Evolutionary conservation across 2,797 vertebrate genomes (phyloP).

Genomic region (Nasua narica): DNA sequence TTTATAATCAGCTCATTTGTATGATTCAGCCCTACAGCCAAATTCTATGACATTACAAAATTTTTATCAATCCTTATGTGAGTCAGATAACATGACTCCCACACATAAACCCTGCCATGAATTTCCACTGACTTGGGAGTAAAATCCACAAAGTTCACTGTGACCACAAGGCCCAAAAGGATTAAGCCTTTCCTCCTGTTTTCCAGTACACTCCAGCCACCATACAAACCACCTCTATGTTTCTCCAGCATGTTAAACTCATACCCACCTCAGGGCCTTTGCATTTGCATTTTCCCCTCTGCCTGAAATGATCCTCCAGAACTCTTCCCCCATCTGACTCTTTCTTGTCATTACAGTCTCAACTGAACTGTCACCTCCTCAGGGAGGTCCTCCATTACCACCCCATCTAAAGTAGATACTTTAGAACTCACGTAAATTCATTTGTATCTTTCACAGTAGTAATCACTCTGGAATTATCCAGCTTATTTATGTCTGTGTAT

Average conservation of each 20-base stretch:
- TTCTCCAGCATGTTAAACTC: background rate
- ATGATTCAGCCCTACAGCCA: background rate
- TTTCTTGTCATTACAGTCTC: background rate
- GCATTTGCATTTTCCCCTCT: background rate
- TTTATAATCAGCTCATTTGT: background rate
- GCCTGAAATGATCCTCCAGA: background rate
- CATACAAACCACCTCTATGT: background rate
- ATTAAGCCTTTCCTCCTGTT: background rate
- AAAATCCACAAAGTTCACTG: background rate
- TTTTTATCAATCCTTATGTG: background rate
- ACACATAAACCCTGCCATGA: background rate
- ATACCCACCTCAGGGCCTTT: background rate
- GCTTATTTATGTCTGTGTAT: background rate
- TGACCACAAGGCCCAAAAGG: background rate
- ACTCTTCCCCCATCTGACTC: background rate
- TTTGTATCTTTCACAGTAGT: background rate
- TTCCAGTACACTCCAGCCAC: background rate
- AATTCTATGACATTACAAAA: background rate
- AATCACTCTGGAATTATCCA: background rate
- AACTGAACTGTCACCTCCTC: background rate
- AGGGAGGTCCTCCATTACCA: background rate
- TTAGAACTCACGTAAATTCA: background rate
- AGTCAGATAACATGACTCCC: background rate
- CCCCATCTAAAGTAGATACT: background rate
- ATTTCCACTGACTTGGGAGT: background rate